Conservation (phyloP, 2,888 invertebrate species). For the Theristus sp. region DNA sequence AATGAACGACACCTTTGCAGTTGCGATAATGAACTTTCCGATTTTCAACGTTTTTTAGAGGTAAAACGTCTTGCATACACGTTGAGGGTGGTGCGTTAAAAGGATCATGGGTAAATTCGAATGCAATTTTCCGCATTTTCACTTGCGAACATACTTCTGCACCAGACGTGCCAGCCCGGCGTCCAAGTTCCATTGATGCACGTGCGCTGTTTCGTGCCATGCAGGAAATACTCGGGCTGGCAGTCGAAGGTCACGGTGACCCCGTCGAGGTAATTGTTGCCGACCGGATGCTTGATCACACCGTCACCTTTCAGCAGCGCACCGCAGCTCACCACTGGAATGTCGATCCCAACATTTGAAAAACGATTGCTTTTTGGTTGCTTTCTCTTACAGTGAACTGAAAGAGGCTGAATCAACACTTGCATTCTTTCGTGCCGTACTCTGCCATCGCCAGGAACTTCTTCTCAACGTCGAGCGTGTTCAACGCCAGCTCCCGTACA, state of each 20-base stretch:
- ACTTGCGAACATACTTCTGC: constrained; percentile 13
- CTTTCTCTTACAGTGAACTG: too few species aligned
- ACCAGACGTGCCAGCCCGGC: constrained; percentile 20
- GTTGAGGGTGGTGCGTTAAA: too few species aligned
- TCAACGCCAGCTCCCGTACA: constrained; percentile 14
- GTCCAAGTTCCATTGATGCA: constrained; percentile 19
- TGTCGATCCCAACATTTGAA: not conserved
- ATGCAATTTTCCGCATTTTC: too few species aligned
- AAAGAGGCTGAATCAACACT: not conserved
- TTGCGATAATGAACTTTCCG: too few species aligned
- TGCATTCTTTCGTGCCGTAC: not conserved
- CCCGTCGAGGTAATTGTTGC: constrained; percentile 18
- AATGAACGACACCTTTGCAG: too few species aligned
- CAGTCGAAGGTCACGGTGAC: constrained; percentile 17
- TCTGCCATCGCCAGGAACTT: constrained; percentile 2
- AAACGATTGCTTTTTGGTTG: not conserved
- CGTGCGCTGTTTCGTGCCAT: constrained; percentile 14
- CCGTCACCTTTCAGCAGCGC: constrained; percentile 15
- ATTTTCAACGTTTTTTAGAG: too few species aligned
- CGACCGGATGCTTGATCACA: constrained; percentile 17
- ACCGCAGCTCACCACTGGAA: constrained; percentile 14
- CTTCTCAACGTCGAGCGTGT: constrained; percentile 12
- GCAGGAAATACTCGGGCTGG: constrained; percentile 18
- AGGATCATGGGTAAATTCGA: too few species aligned
- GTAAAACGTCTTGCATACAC: too few species aligned